Evolutionary conservation across 1,140 invertebrate species (phyloP), one percentile per base, ranked within the genome.

Genomic region (Diabrotica virgifera): DNA sequence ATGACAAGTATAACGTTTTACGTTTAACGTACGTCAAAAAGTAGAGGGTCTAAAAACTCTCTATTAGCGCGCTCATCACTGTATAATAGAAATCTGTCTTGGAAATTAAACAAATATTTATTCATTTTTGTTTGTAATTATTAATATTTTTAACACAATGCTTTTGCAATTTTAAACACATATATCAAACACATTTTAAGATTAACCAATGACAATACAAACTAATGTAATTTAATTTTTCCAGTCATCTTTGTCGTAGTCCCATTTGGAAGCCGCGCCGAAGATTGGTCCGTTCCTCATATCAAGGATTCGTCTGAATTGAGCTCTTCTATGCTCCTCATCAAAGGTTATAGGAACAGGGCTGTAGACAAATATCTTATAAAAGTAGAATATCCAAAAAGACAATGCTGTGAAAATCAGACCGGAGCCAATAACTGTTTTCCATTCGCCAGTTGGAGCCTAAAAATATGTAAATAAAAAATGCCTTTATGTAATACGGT

Each of bases 381-480:
- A 55, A 12, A 35, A 59, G 38, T 58, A 69, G 35, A 52, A 64
- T 1, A 69, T 11, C 69, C 65, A 72, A 12, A 72, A 36, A 36
- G 59, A 56, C 13, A 57, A 35, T 10, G 67, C 54, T 1, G 64
- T 56, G 6, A 65, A n/a, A 0, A 66, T 35, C 0, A 65, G 50
- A 9, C 57, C 52, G 5, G 10, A 6, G 52, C 90, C 92, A 24
- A 90, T 0, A 0, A 89, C 79, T 11, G 81, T 81, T 82, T 97
- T 97, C 94, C 94, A 96, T 74, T 94, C 87, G 5, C 94, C 94
- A 37, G 88, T 89, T 24, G 91, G 87, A 5, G 93, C 40, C 40
- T 46, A 46, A 46, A 46, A n/a, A 24, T 24, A 24, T 24, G 1
- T 24, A 24, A 24, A 24, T 2, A 24, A 24, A 24, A 4, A 24